Evolutionary conservation across 2,797 vertebrate species (phyloP).

Genomic region (Hoplostethus atlanticus): DNA sequence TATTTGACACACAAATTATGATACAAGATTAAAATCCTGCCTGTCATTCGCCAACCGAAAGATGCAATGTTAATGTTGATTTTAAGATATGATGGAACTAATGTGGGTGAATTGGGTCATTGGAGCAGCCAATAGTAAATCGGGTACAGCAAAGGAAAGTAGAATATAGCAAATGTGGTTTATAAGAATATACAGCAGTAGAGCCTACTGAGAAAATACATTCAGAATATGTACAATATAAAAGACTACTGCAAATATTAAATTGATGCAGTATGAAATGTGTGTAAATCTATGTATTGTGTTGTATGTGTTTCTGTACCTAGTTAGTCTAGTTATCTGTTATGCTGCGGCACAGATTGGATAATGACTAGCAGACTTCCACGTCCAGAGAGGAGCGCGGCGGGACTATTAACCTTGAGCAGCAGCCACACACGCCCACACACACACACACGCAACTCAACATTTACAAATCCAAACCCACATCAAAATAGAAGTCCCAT

Average conservation of each 20-base stretch:
- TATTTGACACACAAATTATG: background rate
- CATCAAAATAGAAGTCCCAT: constrained; percentile 50
- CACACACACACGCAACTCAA: background rate
- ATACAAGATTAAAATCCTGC: background rate
- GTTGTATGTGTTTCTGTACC: constrained; percentile 23
- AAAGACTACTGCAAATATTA: background rate
- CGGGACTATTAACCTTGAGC: constrained; percentile 56
- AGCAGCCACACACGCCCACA: constrained; percentile 16
- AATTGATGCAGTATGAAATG: constrained; percentile 9
- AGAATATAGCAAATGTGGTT: background rate
- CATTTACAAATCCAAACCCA: constrained; percentile 34
- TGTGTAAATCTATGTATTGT: background rate
- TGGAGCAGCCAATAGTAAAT: background rate
- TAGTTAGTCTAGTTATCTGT: constrained; percentile 37
- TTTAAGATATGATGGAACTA: background rate
- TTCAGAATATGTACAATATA: background rate
- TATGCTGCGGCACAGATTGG: constrained; percentile 37
- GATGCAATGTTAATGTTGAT: background rate
- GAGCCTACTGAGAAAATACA: background rate
- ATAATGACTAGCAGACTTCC: constrained; percentile 68
- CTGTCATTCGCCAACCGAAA: background rate
- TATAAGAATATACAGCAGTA: background rate
- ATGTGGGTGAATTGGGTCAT: constrained; percentile 15
- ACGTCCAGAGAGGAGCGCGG: constrained; percentile 24
- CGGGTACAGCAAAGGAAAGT: constrained; percentile 1